These are phyloP conservation scores for Drosophila mimetica DNA, from an alignment of 2,888 invertebrate species.

Conservation along the genomic window DNA sequence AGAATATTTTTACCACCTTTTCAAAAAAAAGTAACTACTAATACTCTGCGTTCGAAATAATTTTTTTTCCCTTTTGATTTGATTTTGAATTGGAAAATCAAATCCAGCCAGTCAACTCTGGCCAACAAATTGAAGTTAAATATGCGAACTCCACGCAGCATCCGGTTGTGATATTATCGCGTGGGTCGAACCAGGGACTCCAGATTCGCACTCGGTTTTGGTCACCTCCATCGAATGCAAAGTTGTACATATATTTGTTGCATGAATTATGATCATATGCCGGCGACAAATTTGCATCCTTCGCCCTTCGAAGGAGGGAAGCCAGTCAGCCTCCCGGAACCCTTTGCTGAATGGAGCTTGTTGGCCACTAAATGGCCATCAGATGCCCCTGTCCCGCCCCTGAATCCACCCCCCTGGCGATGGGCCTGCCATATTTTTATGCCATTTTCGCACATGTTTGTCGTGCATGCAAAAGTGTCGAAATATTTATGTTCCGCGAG, in stretches of 20 bases:
- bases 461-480: slow-evolving; percentile 77
- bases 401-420: neutral
- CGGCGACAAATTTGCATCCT: slow-evolving; percentile 73
- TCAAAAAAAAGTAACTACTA: no score
- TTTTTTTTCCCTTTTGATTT: no score
- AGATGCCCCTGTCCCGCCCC: slow-evolving; percentile 17
- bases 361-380: slow-evolving; percentile 67
- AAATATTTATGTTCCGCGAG: slow-evolving; percentile 79
- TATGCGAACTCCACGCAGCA: slow-evolving; percentile 24
- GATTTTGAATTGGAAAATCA: no score
- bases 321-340: neutral
- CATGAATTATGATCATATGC: slow-evolving; percentile 83
- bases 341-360: slow-evolving; percentile 32
- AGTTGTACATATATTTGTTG: slow-evolving; percentile 79
- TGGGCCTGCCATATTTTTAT: slow-evolving; percentile 77
- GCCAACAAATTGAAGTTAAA: slow-evolving; percentile 31
- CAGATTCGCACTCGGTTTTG: slow-evolving; percentile 25
- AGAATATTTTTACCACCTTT: no score
- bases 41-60: no score
- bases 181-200: slow-evolving; percentile 44
- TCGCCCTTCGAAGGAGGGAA: slow-evolving; percentile 8
- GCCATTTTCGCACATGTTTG: slow-evolving; percentile 72
- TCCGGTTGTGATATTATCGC: slow-evolving; percentile 41
- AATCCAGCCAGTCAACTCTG: slow-evolving; percentile 15
- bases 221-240: slow-evolving; percentile 29